Percentiles rank a stretch among this genome's conserved stretches.
Conservation (phyloP, 1,140 invertebrate genomes). For the Linepithema humile region DNA sequence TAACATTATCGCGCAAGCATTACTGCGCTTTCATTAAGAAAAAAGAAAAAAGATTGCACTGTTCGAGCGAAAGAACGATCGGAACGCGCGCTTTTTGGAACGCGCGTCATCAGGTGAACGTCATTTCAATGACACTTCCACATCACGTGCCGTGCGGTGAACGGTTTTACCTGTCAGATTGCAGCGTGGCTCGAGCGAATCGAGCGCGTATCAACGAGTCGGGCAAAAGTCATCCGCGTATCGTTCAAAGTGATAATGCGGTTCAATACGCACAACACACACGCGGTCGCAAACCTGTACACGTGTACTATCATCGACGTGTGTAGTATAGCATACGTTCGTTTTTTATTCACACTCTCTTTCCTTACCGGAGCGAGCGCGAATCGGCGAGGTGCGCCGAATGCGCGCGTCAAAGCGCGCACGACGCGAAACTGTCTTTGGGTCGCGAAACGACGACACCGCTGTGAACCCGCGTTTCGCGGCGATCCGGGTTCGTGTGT, state of each 20-base stretch:
- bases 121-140: slow-evolving; percentile 25
- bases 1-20: background rate
- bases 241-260: slow-evolving; percentile 49
- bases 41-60: background rate
- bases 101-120: slow-evolving; percentile 23
- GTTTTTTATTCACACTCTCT: background rate
- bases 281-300: background rate
- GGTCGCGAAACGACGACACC: background rate
- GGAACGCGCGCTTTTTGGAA: slow-evolving; percentile 40
- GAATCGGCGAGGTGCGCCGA: background rate
- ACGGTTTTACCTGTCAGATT: slow-evolving; percentile 68
- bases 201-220: slow-evolving; percentile 55
- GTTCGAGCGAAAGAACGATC: background rate
- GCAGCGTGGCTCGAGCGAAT: slow-evolving; percentile 46
- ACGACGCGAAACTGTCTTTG: background rate
- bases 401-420: background rate
- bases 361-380: background rate
- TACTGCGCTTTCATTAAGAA: background rate
- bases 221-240: slow-evolving; percentile 55
- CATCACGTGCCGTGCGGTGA: slow-evolving; percentile 54
- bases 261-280: background rate
- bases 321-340: background rate
- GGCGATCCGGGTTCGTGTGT: slow-evolving; percentile 25
- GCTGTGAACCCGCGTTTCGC: slow-evolving; percentile 17
- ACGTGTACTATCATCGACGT: slow-evolving; percentile 6